Conservation (phyloP, 1,140 invertebrate species). For the Drosophila jambulina region DNA sequence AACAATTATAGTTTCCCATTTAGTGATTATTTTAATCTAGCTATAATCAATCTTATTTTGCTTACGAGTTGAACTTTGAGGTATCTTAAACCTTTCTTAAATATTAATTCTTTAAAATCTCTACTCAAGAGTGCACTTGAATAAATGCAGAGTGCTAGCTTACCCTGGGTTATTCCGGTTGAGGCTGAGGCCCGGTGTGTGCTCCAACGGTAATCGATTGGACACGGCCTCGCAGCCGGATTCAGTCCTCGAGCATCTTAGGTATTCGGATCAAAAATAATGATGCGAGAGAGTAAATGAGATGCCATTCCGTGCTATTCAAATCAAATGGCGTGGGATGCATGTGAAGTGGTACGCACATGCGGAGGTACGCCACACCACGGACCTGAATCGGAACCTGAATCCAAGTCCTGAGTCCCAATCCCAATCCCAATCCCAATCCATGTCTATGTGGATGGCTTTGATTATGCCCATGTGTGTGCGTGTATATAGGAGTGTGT, state of each 20-base stretch:
- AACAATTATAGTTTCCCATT: background rate
- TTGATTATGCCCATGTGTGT: constrained; percentile 49
- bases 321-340: constrained; percentile 40
- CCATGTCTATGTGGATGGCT: constrained; percentile 37
- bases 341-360: constrained; percentile 48
- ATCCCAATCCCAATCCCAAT: constrained; percentile 10
- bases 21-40: background rate
- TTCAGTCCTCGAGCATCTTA: constrained; percentile 18
- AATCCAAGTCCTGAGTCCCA: constrained; percentile 11
- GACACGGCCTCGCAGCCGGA: constrained; percentile 29
- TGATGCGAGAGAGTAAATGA: constrained; percentile 66
- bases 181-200: background rate
- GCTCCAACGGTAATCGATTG: constrained; percentile 35
- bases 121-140: background rate
- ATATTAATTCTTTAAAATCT: background rate
- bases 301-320: constrained; percentile 63
- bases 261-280: constrained; percentile 59
- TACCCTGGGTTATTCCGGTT: constrained; percentile 12
- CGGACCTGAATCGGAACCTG: background rate
- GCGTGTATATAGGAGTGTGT: constrained; percentile 31
- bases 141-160: constrained; percentile 1
- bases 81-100: background rate
- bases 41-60: background rate
- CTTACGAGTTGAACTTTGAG: no score
- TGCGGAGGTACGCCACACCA: constrained; percentile 13